Base-by-base conservation (phyloP, 1,140 invertebrate genomes). In the Cydia strobilella region DNA sequence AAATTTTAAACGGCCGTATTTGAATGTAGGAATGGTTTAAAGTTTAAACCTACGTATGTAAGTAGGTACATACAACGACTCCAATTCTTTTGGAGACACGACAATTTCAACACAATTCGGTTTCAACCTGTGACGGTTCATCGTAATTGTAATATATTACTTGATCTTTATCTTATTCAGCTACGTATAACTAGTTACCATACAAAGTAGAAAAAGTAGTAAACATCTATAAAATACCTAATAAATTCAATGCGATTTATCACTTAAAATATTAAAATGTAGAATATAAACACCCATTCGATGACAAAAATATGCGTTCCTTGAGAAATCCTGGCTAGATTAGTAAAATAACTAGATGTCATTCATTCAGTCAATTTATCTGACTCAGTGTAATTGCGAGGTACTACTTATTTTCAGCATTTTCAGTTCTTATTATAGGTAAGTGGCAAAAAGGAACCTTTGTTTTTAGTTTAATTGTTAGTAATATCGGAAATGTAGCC, bases 181-280 rank as follows among this genome's bases (percentile, higher is more conserved):
- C 13, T 48, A 59, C 15, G 15, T 73, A 54, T 48, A 27, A 18
- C 35, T 72, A 45, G 25, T 39, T 69, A 42, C 27, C 31, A 69
- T 69, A 69, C 31, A 69, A 69, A 35, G 65, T 69, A 69, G 65
- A 69, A 69, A 69, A 69, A 69, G 65, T 69, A 69, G 65, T 69
- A 69, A 69, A 69, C 65, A 69, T 69, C 31, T 69, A 69, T 69
- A 69, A 69, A 69, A 69, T 35, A 35, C n/a, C 31, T 69, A 69
- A 39, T 69, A 69, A 69, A 39, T 69, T 69, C 65, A 69, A 69
- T 69, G 27, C 23, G 23, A 31, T 66, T 35, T 69, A 69, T 69
- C 31, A 69, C 65, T 69, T 39, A 25, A 6, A 69, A n/a, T 10
- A 69, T n/a, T 39, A 69, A 69, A 39, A 69, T 39, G 65, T 69